A percentile compares a stretch with the other conserved stretches of the same genome.
phyloP scores from a whole-genome alignment of 92 coral and sea anemone species.

The Epizoanthus scotinus region DNA sequence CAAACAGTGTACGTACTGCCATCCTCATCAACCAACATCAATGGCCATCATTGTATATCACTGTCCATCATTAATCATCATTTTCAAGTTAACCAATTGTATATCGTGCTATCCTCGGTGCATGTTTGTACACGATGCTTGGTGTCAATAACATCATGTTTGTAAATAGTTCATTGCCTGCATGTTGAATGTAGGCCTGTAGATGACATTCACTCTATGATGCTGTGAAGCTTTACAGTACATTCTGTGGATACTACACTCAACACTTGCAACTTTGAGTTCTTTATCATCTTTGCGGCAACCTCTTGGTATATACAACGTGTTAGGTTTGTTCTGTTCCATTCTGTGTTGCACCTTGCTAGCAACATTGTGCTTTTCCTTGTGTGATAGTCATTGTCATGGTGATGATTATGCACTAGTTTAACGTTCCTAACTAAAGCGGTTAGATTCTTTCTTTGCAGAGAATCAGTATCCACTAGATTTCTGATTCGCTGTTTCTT shows the following conservation, averaged over 20 bases:
- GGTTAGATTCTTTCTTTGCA: too few species aligned
- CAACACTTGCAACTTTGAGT: background rate
- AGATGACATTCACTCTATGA: background rate
- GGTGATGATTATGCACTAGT: too few species aligned
- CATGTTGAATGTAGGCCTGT: background rate
- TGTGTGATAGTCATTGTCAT: too few species aligned
- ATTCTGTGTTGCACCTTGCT: too few species aligned
- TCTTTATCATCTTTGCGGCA: background rate
- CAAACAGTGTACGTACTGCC: background rate
- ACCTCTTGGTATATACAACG: too few species aligned
- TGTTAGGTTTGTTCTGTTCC: too few species aligned
- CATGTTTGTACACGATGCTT: background rate
- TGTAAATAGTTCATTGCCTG: background rate
- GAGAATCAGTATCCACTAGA: too few species aligned
- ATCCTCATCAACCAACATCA: constrained; percentile 29
- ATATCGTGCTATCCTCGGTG: background rate
- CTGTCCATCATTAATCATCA: constrained; percentile 23
- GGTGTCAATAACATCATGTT: background rate
- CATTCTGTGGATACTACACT: background rate
- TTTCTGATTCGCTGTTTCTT: too few species aligned
- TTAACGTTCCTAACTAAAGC: too few species aligned
- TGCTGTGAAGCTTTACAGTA: background rate
- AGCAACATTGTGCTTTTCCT: too few species aligned
- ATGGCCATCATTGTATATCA: constrained; percentile 25
- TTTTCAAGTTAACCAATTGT: constrained; percentile 1